A percentile compares a stretch with the other conserved stretches of the same genome.
phyloP scores from a whole-genome alignment of 2,888 invertebrate genomes.

The Aricia artaxerxes region DNA sequence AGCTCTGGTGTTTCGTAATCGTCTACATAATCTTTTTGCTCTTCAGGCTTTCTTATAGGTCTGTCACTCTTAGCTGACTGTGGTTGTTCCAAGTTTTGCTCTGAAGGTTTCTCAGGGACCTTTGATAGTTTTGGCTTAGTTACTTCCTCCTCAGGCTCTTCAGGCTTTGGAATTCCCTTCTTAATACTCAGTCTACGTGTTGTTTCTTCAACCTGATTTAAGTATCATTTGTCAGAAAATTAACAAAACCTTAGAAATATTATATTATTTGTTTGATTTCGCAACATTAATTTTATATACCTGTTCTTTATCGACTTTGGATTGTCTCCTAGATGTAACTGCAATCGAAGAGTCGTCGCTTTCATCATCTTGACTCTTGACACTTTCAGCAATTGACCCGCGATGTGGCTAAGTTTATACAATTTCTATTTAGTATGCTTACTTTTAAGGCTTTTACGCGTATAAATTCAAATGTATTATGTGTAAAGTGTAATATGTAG shows the following conservation, averaged over 20 bases:
- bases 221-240: not conserved
- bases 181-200: slow-evolving; percentile 64
- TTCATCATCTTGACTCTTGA: slow-evolving; percentile 68
- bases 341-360: slow-evolving; percentile 63
- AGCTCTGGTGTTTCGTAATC: slow-evolving; percentile 88
- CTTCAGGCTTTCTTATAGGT: slow-evolving; percentile 64
- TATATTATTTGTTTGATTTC: slow-evolving; percentile 33
- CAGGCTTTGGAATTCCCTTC: slow-evolving; percentile 66
- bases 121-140: slow-evolving; percentile 69
- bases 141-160: slow-evolving; percentile 70
- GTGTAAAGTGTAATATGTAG: slow-evolving; percentile 49
- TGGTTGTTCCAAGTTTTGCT: slow-evolving; percentile 63
- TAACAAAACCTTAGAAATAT: slow-evolving; percentile 29
- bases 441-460: not conserved
- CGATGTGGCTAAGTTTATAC: slow-evolving; percentile 63
- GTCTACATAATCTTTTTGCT: slow-evolving; percentile 79
- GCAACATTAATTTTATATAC: slow-evolving; percentile 43
- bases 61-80: slow-evolving; percentile 67
- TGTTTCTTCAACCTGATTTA: slow-evolving; percentile 63
- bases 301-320: slow-evolving; percentile 60
- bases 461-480: slow-evolving; percentile 16
- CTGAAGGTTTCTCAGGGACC: slow-evolving; percentile 60
- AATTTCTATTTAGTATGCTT: slow-evolving; percentile 34
- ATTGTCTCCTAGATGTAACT: slow-evolving; percentile 60
- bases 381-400: slow-evolving; percentile 67